Conservation (phyloP, 2,797 vertebrate species). For the Dicrostonyx torquatus region DNA sequence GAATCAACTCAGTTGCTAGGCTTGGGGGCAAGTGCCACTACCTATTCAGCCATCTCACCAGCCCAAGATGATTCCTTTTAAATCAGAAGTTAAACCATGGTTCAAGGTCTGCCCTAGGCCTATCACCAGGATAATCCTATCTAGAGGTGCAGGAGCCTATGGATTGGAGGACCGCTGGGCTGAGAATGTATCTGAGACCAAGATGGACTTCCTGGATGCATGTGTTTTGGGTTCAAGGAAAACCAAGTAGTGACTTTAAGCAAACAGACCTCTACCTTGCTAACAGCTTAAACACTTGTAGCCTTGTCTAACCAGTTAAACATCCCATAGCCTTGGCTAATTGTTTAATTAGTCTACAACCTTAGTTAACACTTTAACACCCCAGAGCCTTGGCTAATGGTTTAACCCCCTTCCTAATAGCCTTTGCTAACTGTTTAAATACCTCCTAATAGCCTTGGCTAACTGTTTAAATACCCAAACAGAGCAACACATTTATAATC, state of each 20-base stretch:
- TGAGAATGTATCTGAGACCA: neutral
- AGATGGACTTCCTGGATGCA: neutral
- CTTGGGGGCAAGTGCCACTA: neutral
- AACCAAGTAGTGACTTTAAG: neutral
- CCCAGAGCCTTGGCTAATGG: neutral
- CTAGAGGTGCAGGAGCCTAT: neutral
- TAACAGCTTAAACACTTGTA: neutral
- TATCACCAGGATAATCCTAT: neutral
- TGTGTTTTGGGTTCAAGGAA: neutral
- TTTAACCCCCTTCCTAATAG: neutral
- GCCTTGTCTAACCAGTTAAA: neutral
- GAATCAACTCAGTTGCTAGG: neutral
- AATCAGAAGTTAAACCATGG: neutral
- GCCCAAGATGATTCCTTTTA: neutral
- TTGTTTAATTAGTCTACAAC: neutral
- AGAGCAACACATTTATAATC: constrained; percentile 36
- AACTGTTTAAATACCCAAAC: neutral
- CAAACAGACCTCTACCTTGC: neutral
- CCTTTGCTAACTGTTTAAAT: neutral
- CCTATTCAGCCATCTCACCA: neutral
- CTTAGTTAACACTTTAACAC: neutral
- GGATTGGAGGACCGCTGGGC: neutral
- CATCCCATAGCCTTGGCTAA: neutral
- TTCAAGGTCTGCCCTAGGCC: neutral
- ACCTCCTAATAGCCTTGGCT: neutral